Evolutionary conservation across 2,888 invertebrate genomes (phyloP), one percentile per base, ranked within the genome.

Genomic region (Cephus spinipes): DNA sequence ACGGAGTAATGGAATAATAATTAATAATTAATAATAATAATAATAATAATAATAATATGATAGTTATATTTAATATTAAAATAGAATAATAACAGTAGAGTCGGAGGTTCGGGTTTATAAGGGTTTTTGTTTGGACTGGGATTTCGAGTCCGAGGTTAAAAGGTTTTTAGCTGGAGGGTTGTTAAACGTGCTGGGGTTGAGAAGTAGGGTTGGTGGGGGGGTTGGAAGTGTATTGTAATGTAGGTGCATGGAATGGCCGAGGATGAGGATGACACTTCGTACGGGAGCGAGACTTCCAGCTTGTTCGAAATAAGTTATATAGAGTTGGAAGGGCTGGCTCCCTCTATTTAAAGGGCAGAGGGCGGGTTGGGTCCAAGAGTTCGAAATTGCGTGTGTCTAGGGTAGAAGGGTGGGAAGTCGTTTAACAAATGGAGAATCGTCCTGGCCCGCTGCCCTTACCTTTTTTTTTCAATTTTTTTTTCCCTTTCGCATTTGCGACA

Each of bases 1-100:
- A 71, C 40, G 40, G 31, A 89, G 89, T 89, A 88, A 87, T 88
- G 89, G 81, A 82, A 82, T 83, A 85, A 83, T 82, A 75, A 83
- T 83, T 88, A 88, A 89, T 88, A 86, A 88, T 88, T 85, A 88
- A 89, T 87, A 88, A 87, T 87, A 87, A 86, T 88, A 87, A 85
- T 87, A 87, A 86, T 88, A 87, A 85, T 85, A 81, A 84, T 85
- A 80, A 75, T 77, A 83, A 77, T 71, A 71, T 75, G 77, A 79
- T 79, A 79, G 76, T 81, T 79, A 78, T 81, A 80, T 77, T 82
- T 71, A 71, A 71, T 71, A 71, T 71, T 71, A 71, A 71, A 71
- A 71, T 71, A 71, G 71, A 71, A 71, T 71, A 32, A 71, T 71
- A 32, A 71, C 71, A 71, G 71, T 71, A 31, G 71, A 71, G 71